Conservation (phyloP, 2,888 invertebrate genomes). For the Eretmocerus hayati region DNA sequence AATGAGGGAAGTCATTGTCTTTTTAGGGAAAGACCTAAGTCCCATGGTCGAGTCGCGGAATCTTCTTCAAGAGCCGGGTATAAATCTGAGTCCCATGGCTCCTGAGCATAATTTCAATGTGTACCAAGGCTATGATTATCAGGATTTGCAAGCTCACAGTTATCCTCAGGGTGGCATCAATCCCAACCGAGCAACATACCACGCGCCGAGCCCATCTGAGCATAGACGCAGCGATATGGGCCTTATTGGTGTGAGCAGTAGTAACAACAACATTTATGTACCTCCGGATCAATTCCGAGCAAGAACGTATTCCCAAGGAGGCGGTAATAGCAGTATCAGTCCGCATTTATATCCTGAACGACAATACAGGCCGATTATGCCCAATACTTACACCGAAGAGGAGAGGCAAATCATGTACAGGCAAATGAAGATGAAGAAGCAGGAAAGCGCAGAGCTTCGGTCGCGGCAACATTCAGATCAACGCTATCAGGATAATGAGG, state of each 20-base stretch:
- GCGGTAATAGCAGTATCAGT: slow-evolving; percentile 26
- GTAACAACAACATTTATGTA: slow-evolving; percentile 42
- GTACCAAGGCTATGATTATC: slow-evolving; percentile 26
- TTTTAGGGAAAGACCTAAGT: slow-evolving; percentile 32
- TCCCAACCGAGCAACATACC: slow-evolving; percentile 27
- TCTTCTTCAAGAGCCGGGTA: slow-evolving; percentile 36
- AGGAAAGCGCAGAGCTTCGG: slow-evolving; percentile 25
- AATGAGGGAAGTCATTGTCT: too few species aligned
- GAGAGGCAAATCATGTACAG: slow-evolving; percentile 36
- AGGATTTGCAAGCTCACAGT: slow-evolving; percentile 19
- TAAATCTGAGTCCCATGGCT: slow-evolving; percentile 37
- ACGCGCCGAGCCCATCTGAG: slow-evolving; percentile 28
- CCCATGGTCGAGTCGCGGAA: slow-evolving; percentile 27
- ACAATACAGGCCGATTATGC: slow-evolving; percentile 32
- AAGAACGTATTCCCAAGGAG: slow-evolving; percentile 42
- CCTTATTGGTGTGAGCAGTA: slow-evolving; percentile 8
- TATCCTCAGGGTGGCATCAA: slow-evolving; percentile 14
- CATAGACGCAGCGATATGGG: slow-evolving; percentile 26
- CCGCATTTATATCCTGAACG: slow-evolving; percentile 33
- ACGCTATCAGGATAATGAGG: slow-evolving; percentile 29
- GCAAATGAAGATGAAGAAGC: slow-evolving; percentile 30
- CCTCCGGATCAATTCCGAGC: slow-evolving; percentile 39
- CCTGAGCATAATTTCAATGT: slow-evolving; percentile 33
- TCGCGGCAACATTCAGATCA: slow-evolving; percentile 29
- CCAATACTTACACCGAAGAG: slow-evolving; percentile 39